Percentiles rank a stretch among this genome's conserved stretches.
Conservation (phyloP, 2,888 invertebrate genomes). For the Rhingia campestris region DNA sequence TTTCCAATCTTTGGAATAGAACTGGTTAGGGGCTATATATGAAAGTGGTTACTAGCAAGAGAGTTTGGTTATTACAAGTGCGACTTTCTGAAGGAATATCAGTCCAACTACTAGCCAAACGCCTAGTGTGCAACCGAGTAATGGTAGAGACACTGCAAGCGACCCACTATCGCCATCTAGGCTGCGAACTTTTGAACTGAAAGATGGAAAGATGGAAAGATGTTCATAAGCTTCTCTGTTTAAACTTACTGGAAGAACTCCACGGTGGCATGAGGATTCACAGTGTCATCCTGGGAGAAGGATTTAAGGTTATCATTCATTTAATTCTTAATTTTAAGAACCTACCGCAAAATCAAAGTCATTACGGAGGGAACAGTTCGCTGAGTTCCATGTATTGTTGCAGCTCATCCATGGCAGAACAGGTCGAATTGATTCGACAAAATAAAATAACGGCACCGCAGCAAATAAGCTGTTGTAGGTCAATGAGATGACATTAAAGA, state of each 20-base stretch:
- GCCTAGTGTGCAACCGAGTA: conserved; percentile 76
- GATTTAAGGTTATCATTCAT: background rate
- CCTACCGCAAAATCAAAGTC: conserved; percentile 77
- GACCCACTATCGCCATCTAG: conserved; percentile 71
- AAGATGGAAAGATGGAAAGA: background rate
- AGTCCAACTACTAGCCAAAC: conserved; percentile 78
- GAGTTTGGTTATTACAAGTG: conserved; percentile 77
- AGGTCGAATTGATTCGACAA: conserved; percentile 87
- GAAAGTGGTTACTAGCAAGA: conserved; percentile 37
- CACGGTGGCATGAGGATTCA: conserved; percentile 79
- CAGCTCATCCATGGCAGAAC: conserved; percentile 92
- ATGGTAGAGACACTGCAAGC: conserved; percentile 77
- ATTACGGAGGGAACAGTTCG: conserved; percentile 78
- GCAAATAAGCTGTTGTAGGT: conserved; percentile 93
- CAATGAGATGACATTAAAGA: conserved; percentile 91
- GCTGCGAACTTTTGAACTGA: conserved; percentile 78
- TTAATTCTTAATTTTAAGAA: background rate
- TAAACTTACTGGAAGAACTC: conserved; percentile 80
- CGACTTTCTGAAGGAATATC: conserved; percentile 77
- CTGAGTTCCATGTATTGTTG: conserved; percentile 91
- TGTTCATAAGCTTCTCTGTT: background rate
- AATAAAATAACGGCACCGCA: conserved; percentile 92
- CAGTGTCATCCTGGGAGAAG: conserved; percentile 72
- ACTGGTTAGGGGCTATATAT: conserved; percentile 51
- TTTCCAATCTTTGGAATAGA: conserved; percentile 79